Conservation (phyloP, 2,888 invertebrate genomes). For the Heliconius ismenius region DNA sequence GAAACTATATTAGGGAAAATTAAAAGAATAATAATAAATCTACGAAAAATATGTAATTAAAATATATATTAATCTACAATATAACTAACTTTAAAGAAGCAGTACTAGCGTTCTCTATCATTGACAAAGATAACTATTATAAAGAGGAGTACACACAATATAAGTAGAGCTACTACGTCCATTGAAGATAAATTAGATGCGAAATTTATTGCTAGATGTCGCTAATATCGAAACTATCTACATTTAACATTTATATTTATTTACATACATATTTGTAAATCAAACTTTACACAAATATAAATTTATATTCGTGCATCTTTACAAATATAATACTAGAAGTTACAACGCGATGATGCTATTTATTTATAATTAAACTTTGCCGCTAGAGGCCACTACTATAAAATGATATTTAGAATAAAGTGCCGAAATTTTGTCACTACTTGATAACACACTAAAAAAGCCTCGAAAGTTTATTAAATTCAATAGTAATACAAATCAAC, state of each 20-base stretch:
- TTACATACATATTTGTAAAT: background rate
- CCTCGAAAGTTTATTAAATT: too few relatives aligned
- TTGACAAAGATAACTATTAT: background rate
- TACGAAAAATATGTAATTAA: too few relatives aligned
- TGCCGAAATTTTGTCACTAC: background rate
- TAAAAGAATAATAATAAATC: too few relatives aligned
- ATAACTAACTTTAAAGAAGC: background rate
- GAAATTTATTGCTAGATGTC: constrained; percentile 1
- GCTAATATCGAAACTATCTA: background rate
- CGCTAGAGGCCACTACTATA: constrained; percentile 3
- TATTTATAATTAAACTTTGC: too few relatives aligned
- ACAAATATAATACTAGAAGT: background rate
- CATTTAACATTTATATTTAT: background rate
- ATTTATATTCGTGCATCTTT: background rate
- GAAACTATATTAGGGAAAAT: too few relatives aligned
- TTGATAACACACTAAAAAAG: background rate
- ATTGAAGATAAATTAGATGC: background rate
- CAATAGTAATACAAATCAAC: background rate
- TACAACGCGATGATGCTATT: background rate
- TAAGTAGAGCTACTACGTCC: background rate
- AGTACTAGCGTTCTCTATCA: constrained; percentile 10
- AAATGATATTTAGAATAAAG: background rate
- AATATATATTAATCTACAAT: too few relatives aligned
- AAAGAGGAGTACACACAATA: background rate
- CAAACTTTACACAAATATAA: background rate